These are phyloP conservation scores for Ganaspis sp. DNA, from an alignment of 1,140 invertebrate species.

Conservation along the genomic window DNA sequence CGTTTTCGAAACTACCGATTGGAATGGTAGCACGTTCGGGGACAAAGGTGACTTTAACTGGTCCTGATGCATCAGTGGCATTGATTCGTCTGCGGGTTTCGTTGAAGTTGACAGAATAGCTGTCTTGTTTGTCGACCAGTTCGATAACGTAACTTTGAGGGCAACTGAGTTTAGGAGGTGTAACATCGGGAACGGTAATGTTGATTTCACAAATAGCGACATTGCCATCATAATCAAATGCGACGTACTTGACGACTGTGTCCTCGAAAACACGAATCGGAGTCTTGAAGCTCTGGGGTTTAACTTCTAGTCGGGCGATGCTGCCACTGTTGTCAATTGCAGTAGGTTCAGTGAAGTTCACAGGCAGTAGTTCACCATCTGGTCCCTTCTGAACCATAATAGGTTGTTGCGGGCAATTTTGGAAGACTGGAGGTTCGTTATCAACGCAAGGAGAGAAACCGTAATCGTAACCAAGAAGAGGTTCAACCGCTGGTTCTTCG, in stretches of 20 bases:
- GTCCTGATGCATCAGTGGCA: slow-evolving; percentile 91
- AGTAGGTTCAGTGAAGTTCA: slow-evolving; percentile 94
- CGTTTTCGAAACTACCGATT: slow-evolving; percentile 95
- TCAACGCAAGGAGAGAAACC: slow-evolving; percentile 96
- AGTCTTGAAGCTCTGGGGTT: slow-evolving; percentile 92
- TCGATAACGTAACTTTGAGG: slow-evolving; percentile 97
- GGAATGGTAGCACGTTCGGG: slow-evolving; percentile 92
- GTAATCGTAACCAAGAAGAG: slow-evolving; percentile 93
- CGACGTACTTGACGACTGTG: slow-evolving; percentile 95
- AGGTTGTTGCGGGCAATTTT: slow-evolving; percentile 95
- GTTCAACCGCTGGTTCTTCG: slow-evolving; percentile 87
- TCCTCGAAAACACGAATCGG: slow-evolving; percentile 93
- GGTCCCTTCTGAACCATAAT: slow-evolving; percentile 91
- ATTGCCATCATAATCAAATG: slow-evolving; percentile 97
- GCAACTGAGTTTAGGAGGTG: slow-evolving; percentile 94
- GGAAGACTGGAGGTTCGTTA: slow-evolving; percentile 96
- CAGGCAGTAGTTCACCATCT: slow-evolving; percentile 90
- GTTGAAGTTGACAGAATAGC: slow-evolving; percentile 94
- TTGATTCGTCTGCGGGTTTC: slow-evolving; percentile 91
- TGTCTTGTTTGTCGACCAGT: slow-evolving; percentile 91
- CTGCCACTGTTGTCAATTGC: slow-evolving; percentile 96
- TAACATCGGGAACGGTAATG: slow-evolving; percentile 95
- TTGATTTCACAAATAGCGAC: slow-evolving; percentile 98
- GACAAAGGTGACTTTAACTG: slow-evolving; percentile 88
- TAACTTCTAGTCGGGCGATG: slow-evolving; percentile 93